Evolutionary conservation across 2,888 invertebrate genomes (phyloP).

Genomic region (Mythimna ferrago): DNA sequence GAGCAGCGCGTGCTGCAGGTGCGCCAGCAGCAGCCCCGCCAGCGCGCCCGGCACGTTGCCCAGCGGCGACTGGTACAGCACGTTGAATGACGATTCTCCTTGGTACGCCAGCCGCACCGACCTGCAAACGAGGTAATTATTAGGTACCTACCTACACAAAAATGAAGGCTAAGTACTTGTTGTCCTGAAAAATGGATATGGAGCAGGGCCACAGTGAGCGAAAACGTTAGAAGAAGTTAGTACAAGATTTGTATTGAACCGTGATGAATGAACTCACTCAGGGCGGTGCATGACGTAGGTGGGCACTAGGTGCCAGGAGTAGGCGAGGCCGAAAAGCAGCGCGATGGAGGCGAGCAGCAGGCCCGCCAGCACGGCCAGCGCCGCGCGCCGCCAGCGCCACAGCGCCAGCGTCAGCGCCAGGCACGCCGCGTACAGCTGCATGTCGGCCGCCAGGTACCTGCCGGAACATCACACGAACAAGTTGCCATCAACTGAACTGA

Average conservation of each 20-base stretch:
- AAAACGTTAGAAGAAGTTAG: background rate
- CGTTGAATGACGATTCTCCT: slow-evolving; percentile 81
- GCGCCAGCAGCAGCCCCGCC: slow-evolving; percentile 83
- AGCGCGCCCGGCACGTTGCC: slow-evolving; percentile 85
- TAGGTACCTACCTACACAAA: too few species aligned
- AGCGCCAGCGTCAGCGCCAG: slow-evolving; percentile 79
- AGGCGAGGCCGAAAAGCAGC: slow-evolving; percentile 74
- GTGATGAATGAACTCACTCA: slow-evolving; percentile 73
- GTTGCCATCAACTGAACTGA: too few species aligned
- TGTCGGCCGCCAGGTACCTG: slow-evolving; percentile 88
- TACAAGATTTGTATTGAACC: background rate
- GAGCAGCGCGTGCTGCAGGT: slow-evolving; percentile 75
- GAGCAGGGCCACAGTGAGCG: too few species aligned
- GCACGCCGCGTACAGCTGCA: slow-evolving; percentile 83
- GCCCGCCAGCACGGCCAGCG: slow-evolving; percentile 69
- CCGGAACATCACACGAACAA: too few species aligned
- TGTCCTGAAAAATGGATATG: too few species aligned
- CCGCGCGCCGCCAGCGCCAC: slow-evolving; percentile 74
- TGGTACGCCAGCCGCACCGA: slow-evolving; percentile 79
- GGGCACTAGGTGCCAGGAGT: slow-evolving; percentile 80
- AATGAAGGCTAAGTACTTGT: too few species aligned
- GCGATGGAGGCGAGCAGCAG: slow-evolving; percentile 71
- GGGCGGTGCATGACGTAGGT: slow-evolving; percentile 83
- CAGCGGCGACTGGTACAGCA: slow-evolving; percentile 86
- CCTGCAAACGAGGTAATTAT: slow-evolving; percentile 60